Evolutionary conservation across 2,888 invertebrate species (phyloP).

Genomic region (Steinernema scapterisci): DNA sequence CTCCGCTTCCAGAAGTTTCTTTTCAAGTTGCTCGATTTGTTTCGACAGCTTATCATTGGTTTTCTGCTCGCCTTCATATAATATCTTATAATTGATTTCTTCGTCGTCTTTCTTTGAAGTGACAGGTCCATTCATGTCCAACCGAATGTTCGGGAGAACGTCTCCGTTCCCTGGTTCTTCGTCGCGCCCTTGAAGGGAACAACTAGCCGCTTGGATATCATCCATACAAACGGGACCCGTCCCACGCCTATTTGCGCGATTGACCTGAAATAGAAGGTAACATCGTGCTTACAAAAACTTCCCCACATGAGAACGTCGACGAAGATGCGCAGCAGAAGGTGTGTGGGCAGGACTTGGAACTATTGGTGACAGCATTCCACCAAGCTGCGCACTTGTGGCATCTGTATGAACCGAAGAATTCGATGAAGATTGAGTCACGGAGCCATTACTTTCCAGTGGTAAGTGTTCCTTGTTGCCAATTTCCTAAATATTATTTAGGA

Average conservation of each 20-base stretch:
- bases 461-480: not conserved
- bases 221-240: slow-evolving; percentile 62
- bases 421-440: slow-evolving; percentile 11
- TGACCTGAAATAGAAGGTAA: slow-evolving; percentile 43
- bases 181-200: slow-evolving; percentile 3
- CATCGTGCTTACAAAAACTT: not conserved
- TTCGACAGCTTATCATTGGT: slow-evolving; percentile 58
- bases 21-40: slow-evolving; percentile 49
- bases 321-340: slow-evolving; percentile 51
- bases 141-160: not conserved
- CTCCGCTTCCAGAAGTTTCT: slow-evolving; percentile 35
- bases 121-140: not conserved
- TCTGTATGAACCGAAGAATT: slow-evolving; percentile 7
- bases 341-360: slow-evolving; percentile 38
- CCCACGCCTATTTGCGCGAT: slow-evolving; percentile 54
- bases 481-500: no score
- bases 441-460: not conserved
- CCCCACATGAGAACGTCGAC: slow-evolving; percentile 53
- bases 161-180: not conserved
- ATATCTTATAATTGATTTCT: slow-evolving; percentile 49
- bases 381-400: not conserved
- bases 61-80: slow-evolving; percentile 60
- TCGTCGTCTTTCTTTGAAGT: not conserved
- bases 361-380: not conserved
- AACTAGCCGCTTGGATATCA: slow-evolving; percentile 49